Conservation (phyloP, 2,113 vertebrate species). For the Ochotona princeps region DNA sequence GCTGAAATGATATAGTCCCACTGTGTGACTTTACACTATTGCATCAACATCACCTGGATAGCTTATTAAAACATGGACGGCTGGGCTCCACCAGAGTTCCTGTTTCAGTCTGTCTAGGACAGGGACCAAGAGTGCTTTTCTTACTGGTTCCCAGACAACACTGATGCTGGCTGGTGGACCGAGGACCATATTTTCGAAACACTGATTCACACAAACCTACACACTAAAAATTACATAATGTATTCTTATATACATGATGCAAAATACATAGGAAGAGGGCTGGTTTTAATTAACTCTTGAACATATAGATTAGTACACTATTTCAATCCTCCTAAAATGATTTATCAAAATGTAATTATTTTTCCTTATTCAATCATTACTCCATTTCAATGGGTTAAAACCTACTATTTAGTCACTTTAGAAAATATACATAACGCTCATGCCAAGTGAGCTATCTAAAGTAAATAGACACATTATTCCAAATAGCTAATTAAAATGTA, state of each 20-base stretch:
- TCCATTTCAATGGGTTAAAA: conserved; percentile 62
- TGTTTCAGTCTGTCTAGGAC: neutral
- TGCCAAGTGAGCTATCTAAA: conserved; percentile 44
- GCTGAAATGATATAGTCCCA: conserved; percentile 55
- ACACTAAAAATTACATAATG: conserved; percentile 45
- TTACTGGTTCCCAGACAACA: conserved; percentile 46
- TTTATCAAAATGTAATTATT: conserved; percentile 51
- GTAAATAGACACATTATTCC: conserved; percentile 51
- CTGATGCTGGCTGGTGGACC: conserved; percentile 37
- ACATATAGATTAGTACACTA: conserved; percentile 52
- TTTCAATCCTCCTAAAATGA: conserved; percentile 66
- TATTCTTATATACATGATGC: conserved; percentile 55
- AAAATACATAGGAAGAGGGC: conserved; percentile 62
- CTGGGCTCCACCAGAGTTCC: conserved; percentile 11
- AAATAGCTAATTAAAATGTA: conserved; percentile 61
- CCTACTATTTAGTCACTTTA: conserved; percentile 50
- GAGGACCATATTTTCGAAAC: conserved; percentile 57
- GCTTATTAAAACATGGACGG: conserved; percentile 23
- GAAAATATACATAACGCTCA: conserved; percentile 54
- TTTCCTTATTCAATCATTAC: conserved; percentile 14
- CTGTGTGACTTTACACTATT: conserved; percentile 10
- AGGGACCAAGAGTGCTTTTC: conserved; percentile 23
- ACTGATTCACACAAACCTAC: conserved; percentile 22
- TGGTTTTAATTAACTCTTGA: conserved; percentile 65
- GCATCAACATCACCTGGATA: conserved; percentile 16